Evolutionary conservation across 2,888 invertebrate genomes (phyloP), one percentile per base, ranked within the genome.

Genomic region (Tetramorium bicarinatum): DNA sequence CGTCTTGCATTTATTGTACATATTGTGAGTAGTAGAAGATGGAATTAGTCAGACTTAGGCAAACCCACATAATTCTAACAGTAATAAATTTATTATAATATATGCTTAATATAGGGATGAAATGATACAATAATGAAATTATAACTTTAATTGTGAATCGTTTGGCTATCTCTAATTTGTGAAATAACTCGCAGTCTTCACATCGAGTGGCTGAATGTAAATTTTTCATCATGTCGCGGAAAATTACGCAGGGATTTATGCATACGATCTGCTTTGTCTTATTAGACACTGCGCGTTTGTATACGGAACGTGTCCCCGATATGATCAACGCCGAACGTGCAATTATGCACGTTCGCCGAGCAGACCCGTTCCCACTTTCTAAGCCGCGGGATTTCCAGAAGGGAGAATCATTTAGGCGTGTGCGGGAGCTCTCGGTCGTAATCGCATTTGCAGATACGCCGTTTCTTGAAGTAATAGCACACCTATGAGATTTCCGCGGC

Each of bases 291-390:
- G 61, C 49, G 47, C 75, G 75, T 64, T 64, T 64, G 75, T 76
- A 64, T 76, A 76, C 66, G 75, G 75, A 76, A 76, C 75, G 75
- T 76, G 75, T 59, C 75, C 49, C 38, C 66, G 66, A 64, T 76
- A 66, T 62, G 75, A 76, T 76, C 75, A 76, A 64, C 66, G 66
- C 47, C 66, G 66, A 64, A 76, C 75, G 66, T 59, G 75, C 75
- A 76, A 76, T 76, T 76, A 76, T 76, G 75, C 75, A 76, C 75
- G 75, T 76, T 76, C 75, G 38, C 47, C 62, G 66, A 76, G 66
- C 34, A 76, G 66, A 76, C 34, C 75, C 47, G 80, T 64, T 76
- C 47, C 64, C 75, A 76, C 64, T 76, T 76, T 64, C 75, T 75
- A 75, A 75, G 75, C 75, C 59, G 62, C 67, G 18, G 52, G 56